These are phyloP conservation scores for Hesperophylax magnus DNA, from an alignment of 1,140 invertebrate species.

Conservation along the genomic window DNA sequence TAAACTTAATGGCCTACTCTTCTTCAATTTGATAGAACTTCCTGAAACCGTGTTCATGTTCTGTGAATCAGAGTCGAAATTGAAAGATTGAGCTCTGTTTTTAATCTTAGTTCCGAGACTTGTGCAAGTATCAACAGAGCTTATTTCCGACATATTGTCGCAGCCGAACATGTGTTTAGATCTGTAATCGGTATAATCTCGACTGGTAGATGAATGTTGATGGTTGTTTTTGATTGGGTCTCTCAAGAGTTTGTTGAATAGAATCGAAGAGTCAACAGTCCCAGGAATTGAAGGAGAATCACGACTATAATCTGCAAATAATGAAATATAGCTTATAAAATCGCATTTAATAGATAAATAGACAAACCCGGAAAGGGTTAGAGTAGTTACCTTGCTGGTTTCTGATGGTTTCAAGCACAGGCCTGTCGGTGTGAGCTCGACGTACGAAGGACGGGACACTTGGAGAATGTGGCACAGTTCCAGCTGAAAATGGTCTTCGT, in stretches of 20 bases:
- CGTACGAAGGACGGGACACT: conserved; percentile 55
- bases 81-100: conserved; percentile 64
- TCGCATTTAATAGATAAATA: too few relatives aligned
- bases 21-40: conserved; percentile 47
- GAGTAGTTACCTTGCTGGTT: neutral
- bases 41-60: conserved; percentile 36
- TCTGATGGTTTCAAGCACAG: neutral
- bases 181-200: conserved; percentile 33
- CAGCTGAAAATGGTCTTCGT: conserved; percentile 68
- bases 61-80: neutral
- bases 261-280: conserved; percentile 41
- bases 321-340: neutral
- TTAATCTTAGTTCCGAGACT: conserved; percentile 71
- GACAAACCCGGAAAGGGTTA: too few relatives aligned
- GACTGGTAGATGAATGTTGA: neutral
- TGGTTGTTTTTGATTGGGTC: conserved; percentile 43
- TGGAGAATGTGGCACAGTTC: conserved; percentile 63
- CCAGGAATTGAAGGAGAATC: conserved; percentile 47
- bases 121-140: conserved; percentile 69
- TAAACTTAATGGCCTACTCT: conserved; percentile 28
- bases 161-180: conserved; percentile 51
- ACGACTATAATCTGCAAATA: conserved; percentile 46
- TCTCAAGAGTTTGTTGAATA: conserved; percentile 53
- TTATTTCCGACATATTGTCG: conserved; percentile 68
- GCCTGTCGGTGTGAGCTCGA: conserved; percentile 44